A percentile compares a stretch with the other conserved stretches of the same genome.
phyloP scores from a whole-genome alignment of 2,797 vertebrate species.

The Glyptemys insculpta region DNA sequence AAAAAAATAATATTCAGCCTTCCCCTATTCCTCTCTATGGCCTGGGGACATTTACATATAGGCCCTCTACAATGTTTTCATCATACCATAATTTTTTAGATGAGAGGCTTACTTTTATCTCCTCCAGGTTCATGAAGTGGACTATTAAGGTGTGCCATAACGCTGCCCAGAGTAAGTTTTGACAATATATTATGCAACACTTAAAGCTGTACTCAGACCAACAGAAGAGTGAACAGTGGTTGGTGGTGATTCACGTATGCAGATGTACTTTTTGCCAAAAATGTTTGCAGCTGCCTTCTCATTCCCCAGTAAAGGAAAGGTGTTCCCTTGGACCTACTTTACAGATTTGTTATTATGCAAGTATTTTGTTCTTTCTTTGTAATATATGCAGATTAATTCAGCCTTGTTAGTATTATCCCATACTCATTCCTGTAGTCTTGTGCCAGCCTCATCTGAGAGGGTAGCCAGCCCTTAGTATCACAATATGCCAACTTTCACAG shows the following conservation, averaged over 20 bases:
- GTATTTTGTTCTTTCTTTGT: neutral
- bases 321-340: constrained; percentile 63
- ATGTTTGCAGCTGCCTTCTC: constrained; percentile 49
- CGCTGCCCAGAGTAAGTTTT: neutral
- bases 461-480: constrained; percentile 29
- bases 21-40: accelerated
- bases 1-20: neutral
- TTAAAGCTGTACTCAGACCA: neutral
- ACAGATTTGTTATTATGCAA: constrained; percentile 1
- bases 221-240: accelerated
- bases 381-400: constrained; percentile 59
- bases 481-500: constrained; percentile 52
- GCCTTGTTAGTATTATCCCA: constrained; percentile 29
- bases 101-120: neutral
- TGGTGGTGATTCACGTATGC: neutral
- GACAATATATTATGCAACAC: neutral
- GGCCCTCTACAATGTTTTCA: neutral
- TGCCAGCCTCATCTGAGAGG: constrained; percentile 66
- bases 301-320: constrained; percentile 63
- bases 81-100: neutral
- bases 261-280: constrained; percentile 35
- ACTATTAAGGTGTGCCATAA: neutral
- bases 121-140: neutral
- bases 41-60: neutral
- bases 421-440: constrained; percentile 4